phyloP scores from a whole-genome alignment of 1,140 invertebrate species.

The Diorhabda sublineata region DNA sequence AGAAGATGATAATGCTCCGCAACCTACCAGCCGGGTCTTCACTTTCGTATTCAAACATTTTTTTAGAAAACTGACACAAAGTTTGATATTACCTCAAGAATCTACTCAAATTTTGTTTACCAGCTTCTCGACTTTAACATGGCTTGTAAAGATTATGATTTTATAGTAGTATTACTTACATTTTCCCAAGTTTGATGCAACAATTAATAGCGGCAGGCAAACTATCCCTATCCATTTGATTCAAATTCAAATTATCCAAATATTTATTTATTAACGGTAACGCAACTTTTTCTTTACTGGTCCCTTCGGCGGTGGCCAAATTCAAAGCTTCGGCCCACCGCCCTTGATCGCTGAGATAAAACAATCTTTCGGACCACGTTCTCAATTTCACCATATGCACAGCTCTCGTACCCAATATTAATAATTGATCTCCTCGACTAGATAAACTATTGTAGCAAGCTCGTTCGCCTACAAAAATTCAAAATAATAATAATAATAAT shows the following conservation, averaged over 20 bases:
- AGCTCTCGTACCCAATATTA: constrained; percentile 78
- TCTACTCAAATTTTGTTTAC: no score
- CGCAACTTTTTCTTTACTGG: constrained; percentile 39
- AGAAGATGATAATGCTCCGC: no score
- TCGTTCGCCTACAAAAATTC: constrained; percentile 55
- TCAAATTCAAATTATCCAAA: constrained; percentile 39
- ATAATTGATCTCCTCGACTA: constrained; percentile 73
- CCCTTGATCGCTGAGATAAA: constrained; percentile 65
- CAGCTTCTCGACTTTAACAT: no score
- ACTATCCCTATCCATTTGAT: constrained; percentile 42
- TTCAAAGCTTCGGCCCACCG: constrained; percentile 59
- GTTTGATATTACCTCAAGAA: no score
- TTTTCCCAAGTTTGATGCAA: constrained; percentile 45
- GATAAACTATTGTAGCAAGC: constrained; percentile 89
- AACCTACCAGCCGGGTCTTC: no score
- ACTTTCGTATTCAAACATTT: no score
- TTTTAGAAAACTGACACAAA: no score
- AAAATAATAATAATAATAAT: no score
- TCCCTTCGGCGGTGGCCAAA: constrained; percentile 47
- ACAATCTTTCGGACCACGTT: constrained; percentile 74
- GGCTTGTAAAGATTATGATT: neutral
- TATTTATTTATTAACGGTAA: constrained; percentile 38
- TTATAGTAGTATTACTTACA: constrained; percentile 46
- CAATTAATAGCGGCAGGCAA: constrained; percentile 44
- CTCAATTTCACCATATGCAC: constrained; percentile 77